Evolutionary conservation across 1,140 invertebrate species (phyloP), one percentile per base, ranked within the genome.

Genomic region (Diabrotica virgifera): DNA sequence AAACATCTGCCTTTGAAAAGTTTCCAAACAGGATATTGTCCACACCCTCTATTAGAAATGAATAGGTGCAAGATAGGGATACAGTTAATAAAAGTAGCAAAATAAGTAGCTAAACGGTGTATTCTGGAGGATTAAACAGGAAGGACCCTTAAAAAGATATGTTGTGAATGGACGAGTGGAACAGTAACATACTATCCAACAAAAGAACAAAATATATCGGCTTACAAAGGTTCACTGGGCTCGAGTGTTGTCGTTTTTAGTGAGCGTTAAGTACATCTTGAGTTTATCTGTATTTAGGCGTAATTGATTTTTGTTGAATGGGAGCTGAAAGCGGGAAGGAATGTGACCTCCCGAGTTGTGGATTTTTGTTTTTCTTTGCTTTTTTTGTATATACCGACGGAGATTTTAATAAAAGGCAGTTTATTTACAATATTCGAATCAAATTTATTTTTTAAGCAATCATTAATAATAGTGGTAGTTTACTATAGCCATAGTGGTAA

Each of bases 21-120:
- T 36, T 37, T 57, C 36, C 36, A 59, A 59, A 35, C 38, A 59
- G 58, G 58, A 59, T 59, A 51, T 37, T 51, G 58, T 59, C 37
- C 37, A 58, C 37, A 46, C 56, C 58, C 58, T 59, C 58, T 37
- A 14, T 59, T 59, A 40, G 50, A 38, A 40, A 9, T 59, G 58
- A 59, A 59, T 59, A 51, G 58, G 58, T 13, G 58, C 9, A 7
- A 59, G 37, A 59, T 59, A 59, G 58, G 35, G 46, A 59, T 59
- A 59, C 46, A 59, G 58, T 59, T 59, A 59, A 59, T 59, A 59
- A 51, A 59, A 59, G 58, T 46, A 59, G 7, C 38, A 24, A 50
- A 46, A 46, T 59, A 59, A 59, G 58, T 59, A 59, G 58, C 40
- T 59, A 59, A 59, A 59, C 58, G 50, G 14, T 50, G 38, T 59